phyloP scores from a whole-genome alignment of 2,113 vertebrate species.

The Pseudorasbora parva region DNA sequence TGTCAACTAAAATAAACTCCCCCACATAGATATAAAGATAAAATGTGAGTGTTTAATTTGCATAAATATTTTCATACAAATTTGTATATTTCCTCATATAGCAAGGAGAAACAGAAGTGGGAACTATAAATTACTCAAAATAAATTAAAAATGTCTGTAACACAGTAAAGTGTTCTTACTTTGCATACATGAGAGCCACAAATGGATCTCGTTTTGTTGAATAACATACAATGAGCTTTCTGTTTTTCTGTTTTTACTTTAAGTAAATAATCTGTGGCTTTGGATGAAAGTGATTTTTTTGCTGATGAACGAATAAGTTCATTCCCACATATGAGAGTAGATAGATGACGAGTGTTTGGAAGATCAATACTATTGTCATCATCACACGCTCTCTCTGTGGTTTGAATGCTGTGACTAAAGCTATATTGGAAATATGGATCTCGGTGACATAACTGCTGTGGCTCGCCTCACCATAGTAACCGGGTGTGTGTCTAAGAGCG shows the following conservation, averaged over 20 bases:
- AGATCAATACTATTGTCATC: constrained; percentile 14
- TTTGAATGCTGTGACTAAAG: constrained; percentile 16
- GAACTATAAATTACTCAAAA: not conserved
- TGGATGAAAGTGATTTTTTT: not conserved
- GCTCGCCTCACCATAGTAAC: constrained; percentile 42
- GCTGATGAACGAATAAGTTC: not conserved
- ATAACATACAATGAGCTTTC: not conserved
- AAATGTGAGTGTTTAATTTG: no score
- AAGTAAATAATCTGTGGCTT: not conserved
- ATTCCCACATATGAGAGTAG: not conserved
- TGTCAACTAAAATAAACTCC: no score
- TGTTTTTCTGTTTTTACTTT: not conserved
- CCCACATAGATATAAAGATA: no score
- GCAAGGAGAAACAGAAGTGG: not conserved
- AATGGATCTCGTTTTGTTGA: not conserved
- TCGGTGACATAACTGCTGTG: not conserved
- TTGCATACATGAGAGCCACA: not conserved
- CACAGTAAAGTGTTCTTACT: not conserved
- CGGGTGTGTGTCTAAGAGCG: not conserved
- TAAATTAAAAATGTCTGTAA: not conserved
- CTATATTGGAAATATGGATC: constrained; percentile 33
- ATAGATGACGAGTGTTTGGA: not conserved
- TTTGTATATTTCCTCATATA: no score
- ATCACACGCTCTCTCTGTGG: not conserved
- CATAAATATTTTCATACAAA: no score